Base-by-base conservation (phyloP, 2,797 vertebrate genomes). In the Chaetodon trifasciatus region DNA sequence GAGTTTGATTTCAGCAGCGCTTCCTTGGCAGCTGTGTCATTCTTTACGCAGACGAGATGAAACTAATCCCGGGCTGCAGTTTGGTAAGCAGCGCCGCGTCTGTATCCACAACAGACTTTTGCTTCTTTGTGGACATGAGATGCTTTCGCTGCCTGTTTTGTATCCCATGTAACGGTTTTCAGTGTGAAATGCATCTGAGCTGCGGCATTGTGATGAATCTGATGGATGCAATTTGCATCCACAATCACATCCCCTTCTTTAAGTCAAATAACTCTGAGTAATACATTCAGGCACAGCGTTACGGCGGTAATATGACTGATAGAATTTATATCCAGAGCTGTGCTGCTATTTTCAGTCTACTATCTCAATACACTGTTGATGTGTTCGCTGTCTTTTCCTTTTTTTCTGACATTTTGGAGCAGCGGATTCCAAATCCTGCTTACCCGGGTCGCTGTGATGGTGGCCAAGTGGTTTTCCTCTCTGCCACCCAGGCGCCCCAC, bases 381-480 rank as follows among this genome's bases (percentile, higher is more conserved):
- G 63, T 81, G 37, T 83, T 82, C n/a, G n/a, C 47, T 56, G 1
- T 37, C 74, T 64, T 68, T 24, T 24, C 9, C 39, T 52, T 60
- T 46, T 63, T 19, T 67, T 35, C 2, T 50, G 49, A 28, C 65
- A 70, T 53, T 83, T 82, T 76, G 42, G 62, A 75, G 79, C 4
- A 32, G 42, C 32, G 57, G 55, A 75, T 77, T 86, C 74, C 65
- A 83, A 85, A 83, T 85, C 82, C 85, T 70, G 71, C 83, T 82
- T 71, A 70, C 66, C 73, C 64, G 61, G 69, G 76, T 76, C 47
- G 68, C 89, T 74, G 52, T 56, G 85, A 85, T 62, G 84, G 84
- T 80, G 82, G 90, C 88, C 88, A 88, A 90, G 87, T 88, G 89
- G 89, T 91, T 93, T 92, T 92, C 86, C 86, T 88, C 74, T 90